Conservation (phyloP, 2,888 invertebrate species). For the Epistrophe grossulariae region DNA sequence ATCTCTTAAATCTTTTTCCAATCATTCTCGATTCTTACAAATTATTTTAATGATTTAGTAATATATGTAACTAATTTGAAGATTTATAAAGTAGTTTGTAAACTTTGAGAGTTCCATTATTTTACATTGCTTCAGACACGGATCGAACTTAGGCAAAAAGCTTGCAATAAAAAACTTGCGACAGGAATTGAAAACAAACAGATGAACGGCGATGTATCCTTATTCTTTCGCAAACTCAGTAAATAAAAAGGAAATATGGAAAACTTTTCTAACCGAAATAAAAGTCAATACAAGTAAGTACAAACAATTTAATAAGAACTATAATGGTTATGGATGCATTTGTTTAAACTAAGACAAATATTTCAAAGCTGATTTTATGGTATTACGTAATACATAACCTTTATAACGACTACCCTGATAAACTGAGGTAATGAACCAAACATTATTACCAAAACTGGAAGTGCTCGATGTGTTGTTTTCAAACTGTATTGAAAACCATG, state of each 20-base stretch:
- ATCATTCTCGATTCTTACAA: too few relatives aligned
- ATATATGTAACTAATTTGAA: neutral
- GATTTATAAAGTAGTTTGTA: neutral
- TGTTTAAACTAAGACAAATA: neutral
- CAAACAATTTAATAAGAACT: neutral
- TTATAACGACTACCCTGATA: too few relatives aligned
- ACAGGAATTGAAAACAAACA: slow-evolving; percentile 1
- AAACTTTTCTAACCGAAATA: neutral
- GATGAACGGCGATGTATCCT: slow-evolving; percentile 4
- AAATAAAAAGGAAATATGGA: slow-evolving; percentile 7
- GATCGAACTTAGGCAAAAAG: neutral
- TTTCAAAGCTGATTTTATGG: neutral
- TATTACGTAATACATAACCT: too few relatives aligned
- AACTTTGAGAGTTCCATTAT: slow-evolving; percentile 9
- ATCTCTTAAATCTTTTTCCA: too few relatives aligned
- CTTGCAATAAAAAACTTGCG: slow-evolving; percentile 1
- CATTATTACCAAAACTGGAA: too few relatives aligned
- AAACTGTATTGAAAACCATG: too few relatives aligned
- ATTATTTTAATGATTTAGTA: too few relatives aligned
- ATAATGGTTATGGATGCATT: neutral
- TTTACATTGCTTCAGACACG: slow-evolving; percentile 6
- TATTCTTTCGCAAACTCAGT: neutral
- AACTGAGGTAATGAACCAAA: too few relatives aligned
- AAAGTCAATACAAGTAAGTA: slow-evolving; percentile 13
- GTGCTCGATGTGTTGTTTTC: too few relatives aligned